A percentile compares a stretch with the other conserved stretches of the same genome.
These are phyloP conservation scores for Monomorium pharaonis DNA, from an alignment of 1,140 invertebrate genomes.

Conservation along the genomic window DNA sequence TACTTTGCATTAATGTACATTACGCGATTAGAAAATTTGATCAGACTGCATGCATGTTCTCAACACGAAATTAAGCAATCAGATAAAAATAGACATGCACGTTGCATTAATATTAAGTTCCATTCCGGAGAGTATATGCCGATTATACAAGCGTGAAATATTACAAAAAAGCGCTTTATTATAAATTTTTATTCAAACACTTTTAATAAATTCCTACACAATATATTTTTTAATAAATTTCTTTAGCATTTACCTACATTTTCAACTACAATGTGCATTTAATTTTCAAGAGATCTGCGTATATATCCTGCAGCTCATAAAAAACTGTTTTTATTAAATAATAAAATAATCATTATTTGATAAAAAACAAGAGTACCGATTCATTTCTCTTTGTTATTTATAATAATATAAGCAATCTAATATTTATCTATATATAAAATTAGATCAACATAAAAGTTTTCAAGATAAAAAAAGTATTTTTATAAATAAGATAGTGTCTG, in stretches of 20 bases:
- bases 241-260: background rate
- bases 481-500: background rate
- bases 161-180: background rate
- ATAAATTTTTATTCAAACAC: background rate
- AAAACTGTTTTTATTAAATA: too few species aligned
- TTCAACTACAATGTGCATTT: too few species aligned
- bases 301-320: too few species aligned
- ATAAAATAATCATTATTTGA: too few species aligned
- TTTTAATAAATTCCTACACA: background rate
- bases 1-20: slow-evolving; percentile 30
- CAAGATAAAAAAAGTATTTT: background rate
- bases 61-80: slow-evolving; percentile 23
- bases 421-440: too few species aligned
- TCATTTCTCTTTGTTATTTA: too few species aligned
- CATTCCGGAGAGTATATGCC: background rate
- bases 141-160: background rate
- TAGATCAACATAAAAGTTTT: background rate
- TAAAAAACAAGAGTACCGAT: too few species aligned
- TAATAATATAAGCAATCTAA: too few species aligned
- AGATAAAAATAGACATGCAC: slow-evolving; percentile 39
- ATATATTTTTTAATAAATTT: too few species aligned
- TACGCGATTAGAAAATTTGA: slow-evolving; percentile 28
- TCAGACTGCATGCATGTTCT: background rate
- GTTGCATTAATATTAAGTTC: slow-evolving; percentile 16
- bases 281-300: too few species aligned